Evolutionary conservation across 2,113 vertebrate species (phyloP), one percentile per base, ranked within the genome.

Genomic region (Panthera tigris): DNA sequence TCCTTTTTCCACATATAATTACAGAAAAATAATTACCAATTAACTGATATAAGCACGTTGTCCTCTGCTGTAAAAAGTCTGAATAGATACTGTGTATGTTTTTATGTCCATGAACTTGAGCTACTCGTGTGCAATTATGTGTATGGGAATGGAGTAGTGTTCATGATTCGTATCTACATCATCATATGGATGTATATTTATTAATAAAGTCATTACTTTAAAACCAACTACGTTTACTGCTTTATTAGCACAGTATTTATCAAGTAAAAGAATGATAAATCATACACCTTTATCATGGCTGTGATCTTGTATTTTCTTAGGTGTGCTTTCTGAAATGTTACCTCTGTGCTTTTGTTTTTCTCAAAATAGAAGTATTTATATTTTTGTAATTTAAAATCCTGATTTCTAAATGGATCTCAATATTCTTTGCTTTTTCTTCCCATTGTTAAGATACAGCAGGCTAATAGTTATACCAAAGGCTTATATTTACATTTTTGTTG

Each of bases 151-250:
- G 99, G 99, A 99, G 99, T 99, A 99, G 98, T 99, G 98, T 99
- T 99, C 99, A 99, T 99, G 98, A 99, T 99, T 98, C 98, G 99
- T 99, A 99, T 98, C 98, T 99, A 98, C 98, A 98, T 99, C 98
- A 99, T 99, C 99, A 99, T 99, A 99, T 99, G 98, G 99, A 99
- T 99, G 99, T 99, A 99, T 99, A 99, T 99, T 99, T 99, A 99
- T 99, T 99, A 99, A 99, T 99, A 99, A 99, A 99, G 99, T 99
- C 98, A 99, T 98, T 98, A 98, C 98, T 98, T 99, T 98, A 98
- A 99, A 98, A 97, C 83, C 79, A 97, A 33, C 27, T 0, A 0
- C 36, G 81, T 96, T 86, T 52, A 41, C 83, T 73, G 68, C 80
- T 97, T 71, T 97, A 50, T 97, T 92, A 65, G 4, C 66, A 15